Conservation (phyloP, 2,888 invertebrate species). For the Cosmia pyralina region DNA sequence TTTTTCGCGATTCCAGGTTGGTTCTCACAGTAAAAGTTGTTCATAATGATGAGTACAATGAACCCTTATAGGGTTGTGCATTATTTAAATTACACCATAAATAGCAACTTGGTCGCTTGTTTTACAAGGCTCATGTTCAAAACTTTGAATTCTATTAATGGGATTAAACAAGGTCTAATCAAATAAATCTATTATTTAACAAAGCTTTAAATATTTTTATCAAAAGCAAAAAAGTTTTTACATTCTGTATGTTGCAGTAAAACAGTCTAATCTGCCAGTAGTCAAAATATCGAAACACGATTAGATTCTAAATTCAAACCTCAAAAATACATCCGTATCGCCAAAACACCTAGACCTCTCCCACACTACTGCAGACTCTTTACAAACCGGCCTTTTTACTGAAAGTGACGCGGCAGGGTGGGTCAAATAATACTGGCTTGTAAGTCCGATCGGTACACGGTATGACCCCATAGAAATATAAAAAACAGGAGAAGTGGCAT, state of each 20-base stretch:
- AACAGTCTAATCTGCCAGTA: constrained; percentile 38
- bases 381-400: constrained; percentile 28
- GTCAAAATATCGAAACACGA: constrained; percentile 43
- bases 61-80: too few species aligned
- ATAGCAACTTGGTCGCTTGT: neutral
- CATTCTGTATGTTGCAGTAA: neutral
- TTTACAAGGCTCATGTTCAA: neutral
- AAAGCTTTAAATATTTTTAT: neutral
- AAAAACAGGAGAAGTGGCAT: too few species aligned
- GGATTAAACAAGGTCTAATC: neutral
- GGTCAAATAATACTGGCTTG: constrained; percentile 51
- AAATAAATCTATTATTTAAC: neutral
- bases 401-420: constrained; percentile 27
- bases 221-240: neutral
- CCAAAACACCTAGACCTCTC: constrained; percentile 57
- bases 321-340: constrained; percentile 50
- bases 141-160: neutral
- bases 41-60: too few species aligned
- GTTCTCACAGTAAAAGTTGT: too few species aligned
- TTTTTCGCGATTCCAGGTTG: too few species aligned
- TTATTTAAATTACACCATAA: too few species aligned
- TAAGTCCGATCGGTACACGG: constrained; percentile 43
- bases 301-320: constrained; percentile 49
- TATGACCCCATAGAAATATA: too few species aligned
- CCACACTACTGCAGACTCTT: constrained; percentile 24